Conservation (phyloP, 2,888 invertebrate genomes). For the Ectemnius cavifrons region DNA sequence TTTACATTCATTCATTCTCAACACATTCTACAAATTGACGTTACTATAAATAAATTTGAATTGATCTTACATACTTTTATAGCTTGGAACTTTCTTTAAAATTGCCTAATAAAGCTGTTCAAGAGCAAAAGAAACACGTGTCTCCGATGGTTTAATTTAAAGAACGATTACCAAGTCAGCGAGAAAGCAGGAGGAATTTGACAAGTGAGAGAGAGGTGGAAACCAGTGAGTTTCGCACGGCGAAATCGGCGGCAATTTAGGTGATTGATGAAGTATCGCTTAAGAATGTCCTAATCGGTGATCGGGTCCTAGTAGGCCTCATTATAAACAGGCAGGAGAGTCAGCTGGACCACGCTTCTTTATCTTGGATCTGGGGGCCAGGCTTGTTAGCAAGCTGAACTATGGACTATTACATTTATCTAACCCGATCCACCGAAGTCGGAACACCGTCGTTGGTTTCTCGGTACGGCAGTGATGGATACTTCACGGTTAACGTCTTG, state of each 20-base stretch:
- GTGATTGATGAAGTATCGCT: constrained; percentile 73
- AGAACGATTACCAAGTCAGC: too few species aligned
- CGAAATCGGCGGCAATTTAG: constrained; percentile 53
- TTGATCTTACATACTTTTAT: too few species aligned
- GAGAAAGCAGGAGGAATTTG: not conserved
- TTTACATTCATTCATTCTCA: too few species aligned
- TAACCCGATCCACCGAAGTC: constrained; percentile 64
- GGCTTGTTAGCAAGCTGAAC: constrained; percentile 73
- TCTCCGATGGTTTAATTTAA: too few species aligned
- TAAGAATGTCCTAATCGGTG: constrained; percentile 75
- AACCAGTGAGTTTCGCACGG: constrained; percentile 41
- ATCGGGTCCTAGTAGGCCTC: constrained; percentile 68
- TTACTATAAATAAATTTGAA: too few species aligned
- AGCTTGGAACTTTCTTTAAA: too few species aligned
- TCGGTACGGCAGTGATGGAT: constrained; percentile 67
- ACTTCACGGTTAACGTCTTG: constrained; percentile 59
- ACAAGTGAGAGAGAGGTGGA: not conserved
- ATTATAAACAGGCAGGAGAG: constrained; percentile 63
- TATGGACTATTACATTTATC: constrained; percentile 72
- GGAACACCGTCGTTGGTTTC: constrained; percentile 57
- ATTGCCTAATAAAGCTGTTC: too few species aligned
- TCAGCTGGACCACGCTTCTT: constrained; percentile 54
- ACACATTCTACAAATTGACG: too few species aligned
- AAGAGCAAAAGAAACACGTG: too few species aligned
- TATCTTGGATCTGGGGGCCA: constrained; percentile 70